Evolutionary conservation across 2,888 invertebrate genomes (phyloP), one percentile per base, ranked within the genome.

Genomic region (Synergus laeviventris): DNA sequence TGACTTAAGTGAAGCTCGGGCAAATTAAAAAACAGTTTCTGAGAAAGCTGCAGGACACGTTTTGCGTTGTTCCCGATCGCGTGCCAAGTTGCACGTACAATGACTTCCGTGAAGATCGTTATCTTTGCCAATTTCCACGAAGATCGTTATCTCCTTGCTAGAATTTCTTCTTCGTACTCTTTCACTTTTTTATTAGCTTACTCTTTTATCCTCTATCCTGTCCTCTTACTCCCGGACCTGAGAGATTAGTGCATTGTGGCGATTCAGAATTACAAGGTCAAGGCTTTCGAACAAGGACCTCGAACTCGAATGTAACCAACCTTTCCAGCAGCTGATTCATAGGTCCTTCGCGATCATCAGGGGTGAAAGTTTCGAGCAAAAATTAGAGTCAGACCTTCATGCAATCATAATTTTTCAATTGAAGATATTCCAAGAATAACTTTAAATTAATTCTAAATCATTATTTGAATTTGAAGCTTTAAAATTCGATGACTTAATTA

Each of bases 21-120:
- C 31, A 45, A 70, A 70, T 45, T 70, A 45, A 70, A 42, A 49
- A 70, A 45, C 16, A 49, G 66, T 70, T 70, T 70, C 66, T 31
- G 49, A 70, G 66, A 70, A 70, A 70, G 45, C 66, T 49, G n/a
- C 66, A 70, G 45, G 24, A 49, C 42, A 64, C 64, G 21, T 64
- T n/a, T n/a, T 62, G 62, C 38, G 16, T 45, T 49, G 56, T 56
- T 18, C 9, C 56, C 45, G 45, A 70, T 70, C 66, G 66, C 66
- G 49, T 70, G 66, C 45, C 45, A 70, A 31, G 16, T 70, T 45
- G 66, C 45, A 45, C 66, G 66, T 70, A 70, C n/a, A 70, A 62
- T 62, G 38, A 70, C 66, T 70, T 70, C 49, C 45, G 66, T 31
- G 66, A 70, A 70, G 66, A 70, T 70, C 45, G 24, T 31, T 70